Evolutionary conservation across 2,113 vertebrate species (phyloP).

Genomic region (Ophiodon elongatus): DNA sequence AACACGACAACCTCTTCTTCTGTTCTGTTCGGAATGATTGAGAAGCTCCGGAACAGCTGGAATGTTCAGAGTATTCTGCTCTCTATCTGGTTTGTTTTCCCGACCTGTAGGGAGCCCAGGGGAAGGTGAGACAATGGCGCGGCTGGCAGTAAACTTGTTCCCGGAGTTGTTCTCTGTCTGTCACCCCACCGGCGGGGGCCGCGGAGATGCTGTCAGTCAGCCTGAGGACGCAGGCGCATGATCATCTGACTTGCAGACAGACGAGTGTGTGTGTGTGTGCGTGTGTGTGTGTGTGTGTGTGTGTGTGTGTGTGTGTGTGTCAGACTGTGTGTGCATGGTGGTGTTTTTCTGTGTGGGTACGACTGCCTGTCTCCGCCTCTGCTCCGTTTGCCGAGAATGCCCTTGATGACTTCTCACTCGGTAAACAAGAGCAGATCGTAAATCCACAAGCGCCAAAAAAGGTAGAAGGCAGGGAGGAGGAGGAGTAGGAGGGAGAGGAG

Average conservation of each 20-base stretch:
- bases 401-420: conserved; percentile 83
- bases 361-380: conserved; percentile 57
- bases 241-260: conserved; percentile 58
- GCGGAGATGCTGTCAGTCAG: conserved; percentile 61
- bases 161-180: conserved; percentile 62
- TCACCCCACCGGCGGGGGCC: conserved; percentile 54
- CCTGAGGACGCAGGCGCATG: conserved; percentile 36
- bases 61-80: not conserved
- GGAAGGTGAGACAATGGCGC: conserved; percentile 58
- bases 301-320: not conserved
- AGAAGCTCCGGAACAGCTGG: not conserved
- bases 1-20: not conserved
- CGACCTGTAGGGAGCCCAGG: conserved; percentile 45
- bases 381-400: conserved; percentile 53
- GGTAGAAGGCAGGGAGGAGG: conserved; percentile 41
- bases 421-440: conserved; percentile 70
- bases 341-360: conserved; percentile 50
- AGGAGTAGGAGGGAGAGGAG: conserved; percentile 11
- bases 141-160: conserved; percentile 63
- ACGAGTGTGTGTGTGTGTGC: not conserved
- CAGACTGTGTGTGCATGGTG: not conserved
- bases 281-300: conserved; percentile 9
- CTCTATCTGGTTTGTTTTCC: conserved; percentile 33
- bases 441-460: conserved; percentile 65
- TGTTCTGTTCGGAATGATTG: not conserved